Evolutionary conservation across 2,888 invertebrate genomes (phyloP), one percentile per base, ranked within the genome.

Genomic region (Tubulanus polymorphus): DNA sequence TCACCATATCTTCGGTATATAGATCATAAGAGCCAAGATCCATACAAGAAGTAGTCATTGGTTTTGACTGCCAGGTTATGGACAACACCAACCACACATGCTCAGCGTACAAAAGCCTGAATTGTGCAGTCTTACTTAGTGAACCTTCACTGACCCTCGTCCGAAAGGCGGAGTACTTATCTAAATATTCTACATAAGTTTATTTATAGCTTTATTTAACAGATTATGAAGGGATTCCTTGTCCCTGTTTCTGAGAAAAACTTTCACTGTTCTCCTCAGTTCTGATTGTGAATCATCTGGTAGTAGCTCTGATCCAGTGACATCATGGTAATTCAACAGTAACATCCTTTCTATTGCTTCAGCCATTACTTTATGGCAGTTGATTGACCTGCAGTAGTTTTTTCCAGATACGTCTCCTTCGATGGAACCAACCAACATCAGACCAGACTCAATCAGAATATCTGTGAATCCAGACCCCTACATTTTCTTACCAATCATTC

Each of bases 401-500:
- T 56, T 62, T 12, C 55, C 61, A 47, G 53, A 48, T 8, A 55
- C 32, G 0, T 56, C 61, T n/a, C 59, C 59, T 3, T 50, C 20
- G 3, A 62, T 25, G 3, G 62, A 59, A 5, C 61, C 61, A 46
- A 37, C 15, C 15, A 54, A 25, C 2, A 57, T 47, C 41, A 54
- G 46, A 3, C 58, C 59, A 27, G 59, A 20, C 50, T 59, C 62
- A 3, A 62, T 29, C 8, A 62, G 48, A 27, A 60, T 45, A 18
- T 58, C 60, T 20, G 56, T 30, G 47, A 59, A 41, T 30, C 57
- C 54, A 32, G 54, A 51, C 5, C 60, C 62, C 18, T 27, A 30
- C 57, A 62, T 62, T 52, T 60, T 62, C 49, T 60, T 60, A 15
- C 58, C 53, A 18, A 60, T 29, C 59, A 56, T 48, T 20, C 48